Evolutionary conservation across 53 echinoderm and acorn worm genomes (phyloP), one percentile per base, ranked within the genome.

Genomic region (Temnopleurus reevesii): DNA sequence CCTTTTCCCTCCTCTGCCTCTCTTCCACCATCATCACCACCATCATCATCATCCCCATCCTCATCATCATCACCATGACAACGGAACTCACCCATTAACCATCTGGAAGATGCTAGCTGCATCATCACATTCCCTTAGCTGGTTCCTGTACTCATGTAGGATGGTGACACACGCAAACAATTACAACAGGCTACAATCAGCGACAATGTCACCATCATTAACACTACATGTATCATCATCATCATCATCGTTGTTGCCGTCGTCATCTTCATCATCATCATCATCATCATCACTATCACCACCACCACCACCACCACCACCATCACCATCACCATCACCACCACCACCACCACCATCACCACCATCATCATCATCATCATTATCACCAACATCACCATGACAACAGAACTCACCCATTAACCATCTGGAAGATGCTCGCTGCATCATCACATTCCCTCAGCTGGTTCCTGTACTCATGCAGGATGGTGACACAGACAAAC

Each of bases 141-240:
- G 58, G 27, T 89, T 71, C 60, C 99, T 93, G 77, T 95, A 90
- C 59, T 96, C 91, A 58, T 91, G 93, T 19, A 99, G 90, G 80
- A 99, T 94, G 49, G 99, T 92, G 18, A 92, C 92, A 56, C 94
- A 94, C 34, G 96, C 93, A 90, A 99, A 99, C 26, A 99, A 89
- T 84, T 99, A n/a, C n/a, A n/a, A n/a, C n/a, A n/a, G n/a, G n/a
- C n/a, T n/a, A 24, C 26, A 1, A 59, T 8, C 59, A 59, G 26
- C 27, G 9, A n/a, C n/a, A n/a, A n/a, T n/a, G n/a, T n/a, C n/a
- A n/a, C n/a, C n/a, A n/a, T n/a, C n/a, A n/a, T n/a, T n/a, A n/a
- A n/a, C n/a, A n/a, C n/a, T n/a, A n/a, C n/a, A n/a, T n/a, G n/a
- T n/a, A 57, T 4, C 57, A 57, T 25, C 57, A 57, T 8, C 24